A percentile compares a stretch with the other conserved stretches of the same genome.
Conservation (phyloP, 2,888 invertebrate genomes). For the Thalpophila matura region DNA sequence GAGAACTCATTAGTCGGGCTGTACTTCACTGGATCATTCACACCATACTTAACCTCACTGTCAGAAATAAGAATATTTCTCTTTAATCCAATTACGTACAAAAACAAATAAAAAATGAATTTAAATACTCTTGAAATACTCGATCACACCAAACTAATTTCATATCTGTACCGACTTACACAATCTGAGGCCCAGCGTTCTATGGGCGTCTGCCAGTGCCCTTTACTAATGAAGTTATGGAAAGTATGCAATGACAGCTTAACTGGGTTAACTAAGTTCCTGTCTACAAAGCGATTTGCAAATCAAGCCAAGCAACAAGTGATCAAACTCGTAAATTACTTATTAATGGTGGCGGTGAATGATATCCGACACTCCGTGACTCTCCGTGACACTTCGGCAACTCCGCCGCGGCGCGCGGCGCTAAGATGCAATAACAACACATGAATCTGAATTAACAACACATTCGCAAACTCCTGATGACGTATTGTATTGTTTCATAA, state of each 20-base stretch:
- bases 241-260: neutral
- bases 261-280: neutral
- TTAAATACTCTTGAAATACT: too few species aligned
- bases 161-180: too few species aligned
- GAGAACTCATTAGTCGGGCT: too few species aligned
- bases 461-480: neutral
- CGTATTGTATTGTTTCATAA: neutral
- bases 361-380: neutral
- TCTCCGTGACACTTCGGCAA: neutral
- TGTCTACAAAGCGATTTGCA: neutral
- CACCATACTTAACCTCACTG: too few species aligned
- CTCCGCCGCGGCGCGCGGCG: constrained; percentile 4
- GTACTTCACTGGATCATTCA: too few species aligned
- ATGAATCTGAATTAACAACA: constrained; percentile 1
- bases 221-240: neutral
- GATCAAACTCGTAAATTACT: constrained; percentile 30
- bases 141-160: too few species aligned
- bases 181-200: too few species aligned
- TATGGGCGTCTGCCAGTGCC: too few species aligned
- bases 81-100: too few species aligned
- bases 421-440: constrained; percentile 14
- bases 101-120: too few species aligned
- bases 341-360: constrained; percentile 23
- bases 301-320: constrained; percentile 39
- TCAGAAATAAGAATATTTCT: too few species aligned